Percentiles rank a stretch among this genome's conserved stretches.
phyloP scores from a whole-genome alignment of 2,113 vertebrate genomes.

The Colistium nudipinnis region DNA sequence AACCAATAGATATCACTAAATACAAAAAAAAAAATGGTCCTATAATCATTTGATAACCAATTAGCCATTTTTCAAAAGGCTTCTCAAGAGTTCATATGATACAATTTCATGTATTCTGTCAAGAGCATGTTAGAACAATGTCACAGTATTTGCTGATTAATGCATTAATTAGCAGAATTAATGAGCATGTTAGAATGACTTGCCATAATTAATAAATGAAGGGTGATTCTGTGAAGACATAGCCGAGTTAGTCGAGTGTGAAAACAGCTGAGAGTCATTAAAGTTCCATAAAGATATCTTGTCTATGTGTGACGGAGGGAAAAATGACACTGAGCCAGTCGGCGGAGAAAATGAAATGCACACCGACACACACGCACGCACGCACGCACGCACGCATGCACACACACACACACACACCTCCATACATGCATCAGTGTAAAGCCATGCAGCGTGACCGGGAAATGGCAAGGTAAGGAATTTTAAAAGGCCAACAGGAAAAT shows the following conservation, averaged over 20 bases:
- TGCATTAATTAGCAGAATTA: slow-evolving; percentile 28
- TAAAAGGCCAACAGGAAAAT: slow-evolving; percentile 35
- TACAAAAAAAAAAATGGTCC: too few species aligned
- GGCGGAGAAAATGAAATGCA: background rate
- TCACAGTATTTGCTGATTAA: slow-evolving; percentile 6
- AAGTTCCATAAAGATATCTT: slow-evolving; percentile 20
- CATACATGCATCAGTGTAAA: slow-evolving; percentile 2
- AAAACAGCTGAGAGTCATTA: slow-evolving; percentile 43
- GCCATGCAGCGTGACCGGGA: background rate
- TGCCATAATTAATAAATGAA: slow-evolving; percentile 9
- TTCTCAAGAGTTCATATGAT: background rate
- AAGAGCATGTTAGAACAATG: background rate
- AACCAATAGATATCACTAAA: background rate
- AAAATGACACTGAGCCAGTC: slow-evolving; percentile 9
- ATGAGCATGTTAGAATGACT: slow-evolving; percentile 7
- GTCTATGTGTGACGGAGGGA: slow-evolving; percentile 28
- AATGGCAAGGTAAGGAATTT: slow-evolving; percentile 38
- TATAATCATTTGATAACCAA: too few species aligned
- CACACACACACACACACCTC: slow-evolving; percentile 11
- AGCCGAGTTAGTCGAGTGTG: slow-evolving; percentile 2
- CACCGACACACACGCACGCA: slow-evolving; percentile 10
- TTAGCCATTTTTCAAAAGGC: too few species aligned
- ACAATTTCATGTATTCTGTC: background rate
- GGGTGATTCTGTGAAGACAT: slow-evolving; percentile 5
- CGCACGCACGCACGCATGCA: slow-evolving; percentile 1